Percentiles rank a stretch among this genome's conserved stretches.
Evolutionary conservation across 1,140 invertebrate species (phyloP).

Genomic region (Heliothis virescens): DNA sequence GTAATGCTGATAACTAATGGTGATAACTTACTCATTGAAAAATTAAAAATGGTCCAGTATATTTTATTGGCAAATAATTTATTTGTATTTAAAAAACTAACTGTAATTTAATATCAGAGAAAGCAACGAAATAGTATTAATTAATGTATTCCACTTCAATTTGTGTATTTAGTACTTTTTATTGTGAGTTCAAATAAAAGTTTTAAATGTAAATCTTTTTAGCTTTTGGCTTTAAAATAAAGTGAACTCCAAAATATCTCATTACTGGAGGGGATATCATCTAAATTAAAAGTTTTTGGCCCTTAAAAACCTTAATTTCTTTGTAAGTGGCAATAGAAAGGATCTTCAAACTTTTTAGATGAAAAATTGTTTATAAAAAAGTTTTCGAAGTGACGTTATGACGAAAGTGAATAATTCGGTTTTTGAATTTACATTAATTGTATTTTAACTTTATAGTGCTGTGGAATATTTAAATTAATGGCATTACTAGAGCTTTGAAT

Average conservation of each 20-base stretch:
- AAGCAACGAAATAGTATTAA: background rate
- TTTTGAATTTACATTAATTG: constrained; percentile 11
- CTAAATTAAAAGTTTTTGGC: constrained; percentile 46
- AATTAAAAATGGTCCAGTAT: too few relatives aligned
- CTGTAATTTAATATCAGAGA: background rate
- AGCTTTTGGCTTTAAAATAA: constrained; percentile 38
- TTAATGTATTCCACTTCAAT: background rate
- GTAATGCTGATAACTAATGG: too few relatives aligned
- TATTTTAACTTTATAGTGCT: background rate
- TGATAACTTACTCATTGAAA: too few relatives aligned
- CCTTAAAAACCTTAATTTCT: constrained; percentile 42
- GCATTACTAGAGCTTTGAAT: too few relatives aligned
- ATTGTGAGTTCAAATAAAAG: background rate
- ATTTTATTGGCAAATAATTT: too few relatives aligned
- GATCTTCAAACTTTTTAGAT: constrained; percentile 38
- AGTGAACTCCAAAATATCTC: constrained; percentile 37
- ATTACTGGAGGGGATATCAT: constrained; percentile 46
- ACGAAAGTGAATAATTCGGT: constrained; percentile 19
- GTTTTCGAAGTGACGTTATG: constrained; percentile 19
- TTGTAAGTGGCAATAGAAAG: constrained; percentile 45
- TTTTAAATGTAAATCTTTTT: constrained; percentile 43
- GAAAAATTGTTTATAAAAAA: constrained; percentile 38
- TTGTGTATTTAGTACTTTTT: background rate
- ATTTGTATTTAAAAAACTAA: background rate
- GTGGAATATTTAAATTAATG: background rate